Conservation (phyloP, 1,140 invertebrate species). For the Pararge aegeria region DNA sequence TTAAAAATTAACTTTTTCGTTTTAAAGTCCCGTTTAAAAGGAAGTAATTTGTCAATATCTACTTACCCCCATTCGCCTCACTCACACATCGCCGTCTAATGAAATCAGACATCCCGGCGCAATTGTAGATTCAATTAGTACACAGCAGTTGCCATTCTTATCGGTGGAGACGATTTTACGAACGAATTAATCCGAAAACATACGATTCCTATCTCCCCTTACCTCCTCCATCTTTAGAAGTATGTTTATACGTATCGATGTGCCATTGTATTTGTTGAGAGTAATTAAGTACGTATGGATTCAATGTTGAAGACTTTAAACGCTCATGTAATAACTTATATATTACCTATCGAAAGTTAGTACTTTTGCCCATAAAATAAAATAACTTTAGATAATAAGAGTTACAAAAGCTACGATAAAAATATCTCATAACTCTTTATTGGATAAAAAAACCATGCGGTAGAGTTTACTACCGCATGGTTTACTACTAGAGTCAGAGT, state of each 20-base stretch:
- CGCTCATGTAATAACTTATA: neutral
- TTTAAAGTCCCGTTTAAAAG: constrained; percentile 28
- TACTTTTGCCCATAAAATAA: no score
- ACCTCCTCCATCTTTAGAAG: constrained; percentile 51
- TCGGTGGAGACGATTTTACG: constrained; percentile 77
- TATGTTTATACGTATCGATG: constrained; percentile 50
- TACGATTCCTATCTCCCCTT: constrained; percentile 72
- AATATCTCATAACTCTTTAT: no score
- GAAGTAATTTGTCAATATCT: constrained; percentile 42
- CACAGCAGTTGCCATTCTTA: constrained; percentile 76
- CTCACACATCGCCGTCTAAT: constrained; percentile 64
- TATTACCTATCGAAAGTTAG: constrained; percentile 26
- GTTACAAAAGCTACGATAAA: no score
- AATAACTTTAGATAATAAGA: no score
- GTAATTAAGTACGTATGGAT: constrained; percentile 63
- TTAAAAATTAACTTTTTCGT: constrained; percentile 7
- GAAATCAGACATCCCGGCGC: constrained; percentile 74
- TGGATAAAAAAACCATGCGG: no score
- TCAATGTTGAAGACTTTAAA: constrained; percentile 27
- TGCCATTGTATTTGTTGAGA: constrained; percentile 64
- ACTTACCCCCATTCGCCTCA: constrained; percentile 32
- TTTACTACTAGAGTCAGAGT: no score
- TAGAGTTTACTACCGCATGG: no score
- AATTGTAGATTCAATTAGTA: constrained; percentile 78
- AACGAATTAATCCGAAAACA: constrained; percentile 79